Evolutionary conservation across 2,888 invertebrate genomes (phyloP).

Genomic region (Acanthosepion lycidas): DNA sequence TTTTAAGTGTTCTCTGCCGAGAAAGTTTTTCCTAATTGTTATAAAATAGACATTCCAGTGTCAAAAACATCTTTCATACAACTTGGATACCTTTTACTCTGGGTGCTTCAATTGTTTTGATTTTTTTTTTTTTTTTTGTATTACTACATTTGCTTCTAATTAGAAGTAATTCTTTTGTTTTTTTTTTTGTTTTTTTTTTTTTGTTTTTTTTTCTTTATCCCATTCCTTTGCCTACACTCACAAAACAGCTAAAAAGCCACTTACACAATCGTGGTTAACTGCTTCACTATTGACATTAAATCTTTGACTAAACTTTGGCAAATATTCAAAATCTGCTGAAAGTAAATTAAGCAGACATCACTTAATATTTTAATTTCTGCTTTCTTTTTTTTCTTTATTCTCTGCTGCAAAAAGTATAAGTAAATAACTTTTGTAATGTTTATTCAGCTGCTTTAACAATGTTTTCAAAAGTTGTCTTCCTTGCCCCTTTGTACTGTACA

Average conservation of each 20-base stretch:
- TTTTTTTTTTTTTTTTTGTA: neutral
- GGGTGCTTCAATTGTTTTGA: neutral
- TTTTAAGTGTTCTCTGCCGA: neutral
- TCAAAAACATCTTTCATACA: neutral
- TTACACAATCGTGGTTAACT: neutral
- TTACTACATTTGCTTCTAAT: neutral
- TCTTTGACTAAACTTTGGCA: neutral
- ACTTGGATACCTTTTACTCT: neutral
- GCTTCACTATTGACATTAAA: neutral
- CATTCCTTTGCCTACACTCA: neutral
- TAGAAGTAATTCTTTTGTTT: neutral
- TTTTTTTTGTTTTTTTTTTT: neutral
- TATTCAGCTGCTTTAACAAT: neutral
- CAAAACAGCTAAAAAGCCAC: neutral
- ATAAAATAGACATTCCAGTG: neutral
- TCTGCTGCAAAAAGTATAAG: neutral
- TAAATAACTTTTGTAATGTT: neutral
- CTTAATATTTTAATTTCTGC: neutral
- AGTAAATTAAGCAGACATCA: neutral
- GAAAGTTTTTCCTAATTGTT: neutral
- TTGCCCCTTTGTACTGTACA: neutral
- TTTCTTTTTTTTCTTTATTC: neutral
- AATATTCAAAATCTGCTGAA: neutral
- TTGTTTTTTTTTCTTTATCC: neutral
- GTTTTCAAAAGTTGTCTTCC: neutral